These are phyloP conservation scores for Apostichopus japonicus DNA, from an alignment of 35 echinoderm and acorn worm genomes.

Conservation along the genomic window DNA sequence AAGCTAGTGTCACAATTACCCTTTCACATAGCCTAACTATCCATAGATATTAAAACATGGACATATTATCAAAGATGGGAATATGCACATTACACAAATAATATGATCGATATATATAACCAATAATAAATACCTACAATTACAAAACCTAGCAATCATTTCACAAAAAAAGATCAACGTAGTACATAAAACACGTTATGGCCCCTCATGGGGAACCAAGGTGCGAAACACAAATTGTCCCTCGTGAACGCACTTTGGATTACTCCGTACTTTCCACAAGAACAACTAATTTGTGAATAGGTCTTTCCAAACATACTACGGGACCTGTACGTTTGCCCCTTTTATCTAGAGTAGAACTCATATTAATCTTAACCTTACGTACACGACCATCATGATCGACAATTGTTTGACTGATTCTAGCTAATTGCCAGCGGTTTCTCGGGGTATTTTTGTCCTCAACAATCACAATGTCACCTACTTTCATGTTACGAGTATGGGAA, in stretches of 20 bases:
- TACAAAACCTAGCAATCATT: too few relatives aligned
- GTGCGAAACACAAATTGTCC: too few relatives aligned
- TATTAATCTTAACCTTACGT: conserved; percentile 39
- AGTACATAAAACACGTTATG: too few relatives aligned
- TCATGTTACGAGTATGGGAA: conserved; percentile 7
- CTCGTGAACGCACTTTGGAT: too few relatives aligned
- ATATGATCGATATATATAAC: too few relatives aligned
- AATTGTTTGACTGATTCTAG: conserved; percentile 18
- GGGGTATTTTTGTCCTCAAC: conserved; percentile 25
- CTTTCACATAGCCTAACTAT: too few relatives aligned
- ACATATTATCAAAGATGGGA: too few relatives aligned
- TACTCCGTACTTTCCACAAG: conserved; percentile 21
- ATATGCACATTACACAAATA: too few relatives aligned
- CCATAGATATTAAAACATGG: too few relatives aligned
- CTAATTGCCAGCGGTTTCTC: conserved; percentile 61
- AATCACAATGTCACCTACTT: conserved; percentile 42
- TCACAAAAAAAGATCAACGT: too few relatives aligned
- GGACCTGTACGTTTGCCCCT: conserved; percentile 29
- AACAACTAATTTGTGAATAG: conserved; percentile 57
- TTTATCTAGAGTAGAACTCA: conserved; percentile 1
- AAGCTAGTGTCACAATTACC: too few relatives aligned
- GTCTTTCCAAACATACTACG: conserved; percentile 20
- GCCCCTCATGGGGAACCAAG: conserved; percentile 18
- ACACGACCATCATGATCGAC: conserved; percentile 31
- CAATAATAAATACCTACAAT: too few relatives aligned